A percentile compares a stretch with the other conserved stretches of the same genome.
Conservation (phyloP, 2,888 invertebrate species). For the Harpalus rufipes region DNA sequence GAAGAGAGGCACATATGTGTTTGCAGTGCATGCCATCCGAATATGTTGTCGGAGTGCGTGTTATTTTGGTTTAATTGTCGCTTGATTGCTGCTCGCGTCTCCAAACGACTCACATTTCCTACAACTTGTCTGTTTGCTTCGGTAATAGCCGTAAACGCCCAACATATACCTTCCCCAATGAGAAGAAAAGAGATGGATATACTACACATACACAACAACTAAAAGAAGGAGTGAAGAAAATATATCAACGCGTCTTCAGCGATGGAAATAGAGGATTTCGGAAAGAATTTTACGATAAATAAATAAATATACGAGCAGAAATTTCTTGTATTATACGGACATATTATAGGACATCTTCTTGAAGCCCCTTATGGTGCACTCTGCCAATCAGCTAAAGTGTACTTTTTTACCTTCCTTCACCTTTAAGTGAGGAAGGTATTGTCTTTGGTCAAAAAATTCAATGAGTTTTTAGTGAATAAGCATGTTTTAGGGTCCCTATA, state of each 20-base stretch:
- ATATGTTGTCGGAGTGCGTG: conserved; percentile 57
- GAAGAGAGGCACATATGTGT: conserved; percentile 15
- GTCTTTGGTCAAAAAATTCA: too few species aligned
- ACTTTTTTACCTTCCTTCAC: too few species aligned
- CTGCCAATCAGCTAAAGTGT: too few species aligned
- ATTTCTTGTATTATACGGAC: too few species aligned
- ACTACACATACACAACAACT: not conserved
- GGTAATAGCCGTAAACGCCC: conserved; percentile 48
- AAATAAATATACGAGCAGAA: too few species aligned
- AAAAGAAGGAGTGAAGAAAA: not conserved
- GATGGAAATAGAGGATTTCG: too few species aligned
- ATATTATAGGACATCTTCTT: too few species aligned
- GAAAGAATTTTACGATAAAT: too few species aligned
- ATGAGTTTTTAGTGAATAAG: too few species aligned
- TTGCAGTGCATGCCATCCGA: conserved; percentile 45
- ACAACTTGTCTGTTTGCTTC: conserved; percentile 51
- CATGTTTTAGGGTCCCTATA: too few species aligned
- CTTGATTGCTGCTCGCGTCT: conserved; percentile 37
- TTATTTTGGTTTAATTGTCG: conserved; percentile 64
- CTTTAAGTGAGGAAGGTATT: too few species aligned
- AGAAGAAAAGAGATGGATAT: not conserved
- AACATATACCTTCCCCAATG: not conserved
- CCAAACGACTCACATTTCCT: conserved; percentile 21
- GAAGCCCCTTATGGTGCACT: too few species aligned
- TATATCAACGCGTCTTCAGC: not conserved